Evolutionary conservation across 2,797 vertebrate genomes (phyloP).

Genomic region (Taenioides sp.): DNA sequence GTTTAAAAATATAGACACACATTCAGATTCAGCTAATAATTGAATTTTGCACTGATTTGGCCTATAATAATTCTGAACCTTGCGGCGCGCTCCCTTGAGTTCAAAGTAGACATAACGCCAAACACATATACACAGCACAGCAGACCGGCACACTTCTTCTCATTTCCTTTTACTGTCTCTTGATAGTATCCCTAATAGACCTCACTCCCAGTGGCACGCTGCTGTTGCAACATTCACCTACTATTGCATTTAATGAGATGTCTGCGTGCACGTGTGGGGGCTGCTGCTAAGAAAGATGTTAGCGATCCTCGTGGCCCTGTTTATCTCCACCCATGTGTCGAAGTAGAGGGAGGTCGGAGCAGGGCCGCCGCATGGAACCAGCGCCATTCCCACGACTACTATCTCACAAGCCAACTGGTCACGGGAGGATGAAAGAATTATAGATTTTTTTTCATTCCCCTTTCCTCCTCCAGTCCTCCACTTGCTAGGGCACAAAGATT

Average conservation of each 20-base stretch:
- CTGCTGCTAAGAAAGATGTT: conserved; percentile 65
- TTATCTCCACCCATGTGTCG: conserved; percentile 72
- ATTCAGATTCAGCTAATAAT: conserved; percentile 30
- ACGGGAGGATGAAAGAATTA: conserved; percentile 77
- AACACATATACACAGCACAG: conserved; percentile 36
- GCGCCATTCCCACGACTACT: conserved; percentile 77
- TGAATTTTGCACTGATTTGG: conserved; percentile 58
- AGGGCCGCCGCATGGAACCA: conserved; percentile 61
- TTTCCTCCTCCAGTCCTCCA: conserved; percentile 44
- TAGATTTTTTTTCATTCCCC: conserved; percentile 63
- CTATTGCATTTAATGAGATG: conserved; percentile 74
- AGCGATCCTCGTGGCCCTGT: conserved; percentile 72
- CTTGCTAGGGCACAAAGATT: conserved; percentile 67
- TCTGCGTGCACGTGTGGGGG: conserved; percentile 47
- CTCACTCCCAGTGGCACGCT: conserved; percentile 68
- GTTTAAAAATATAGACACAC: neutral
- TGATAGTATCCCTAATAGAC: conserved; percentile 75
- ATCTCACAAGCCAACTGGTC: conserved; percentile 75
- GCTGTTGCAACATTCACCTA: conserved; percentile 73
- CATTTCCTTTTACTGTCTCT: conserved; percentile 64
- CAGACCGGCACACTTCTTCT: conserved; percentile 51
- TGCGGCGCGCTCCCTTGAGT: conserved; percentile 30
- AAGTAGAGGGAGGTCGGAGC: conserved; percentile 74
- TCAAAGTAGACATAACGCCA: conserved; percentile 58
- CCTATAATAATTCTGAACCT: conserved; percentile 48